Percentiles rank a stretch among this genome's conserved stretches.
Evolutionary conservation across 2,797 vertebrate species (phyloP).

Genomic region (Esox masquinongy): DNA sequence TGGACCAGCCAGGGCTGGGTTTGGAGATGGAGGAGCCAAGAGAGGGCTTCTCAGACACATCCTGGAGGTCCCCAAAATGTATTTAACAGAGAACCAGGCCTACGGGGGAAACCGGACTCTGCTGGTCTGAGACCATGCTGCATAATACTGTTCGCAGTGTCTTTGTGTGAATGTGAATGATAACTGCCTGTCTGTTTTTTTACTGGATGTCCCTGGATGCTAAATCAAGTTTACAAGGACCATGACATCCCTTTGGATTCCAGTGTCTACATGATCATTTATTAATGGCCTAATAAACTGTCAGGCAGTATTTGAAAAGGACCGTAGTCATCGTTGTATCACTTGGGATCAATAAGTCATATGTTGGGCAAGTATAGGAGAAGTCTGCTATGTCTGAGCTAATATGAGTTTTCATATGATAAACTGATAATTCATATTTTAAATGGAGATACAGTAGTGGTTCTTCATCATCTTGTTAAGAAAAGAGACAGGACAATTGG

Average conservation of each 20-base stretch:
- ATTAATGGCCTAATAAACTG: conserved; percentile 16
- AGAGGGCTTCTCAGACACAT: conserved; percentile 12
- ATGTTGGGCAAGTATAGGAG: no score
- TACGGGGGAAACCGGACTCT: conserved; percentile 33
- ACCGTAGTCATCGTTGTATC: neutral
- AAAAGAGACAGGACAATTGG: no score
- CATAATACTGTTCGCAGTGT: neutral
- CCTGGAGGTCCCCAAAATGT: conserved; percentile 45
- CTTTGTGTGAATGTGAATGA: neutral
- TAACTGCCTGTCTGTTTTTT: no score
- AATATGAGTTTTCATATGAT: no score
- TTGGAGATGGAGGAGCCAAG: conserved; percentile 1
- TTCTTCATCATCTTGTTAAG: no score
- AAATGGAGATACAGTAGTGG: no score
- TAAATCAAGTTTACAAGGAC: neutral
- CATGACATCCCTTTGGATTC: neutral
- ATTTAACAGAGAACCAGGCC: conserved; percentile 32
- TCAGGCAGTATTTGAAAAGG: conserved; percentile 16
- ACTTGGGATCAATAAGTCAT: no score
- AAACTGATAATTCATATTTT: no score
- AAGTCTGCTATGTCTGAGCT: no score
- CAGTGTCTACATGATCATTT: neutral
- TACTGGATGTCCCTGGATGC: neutral
- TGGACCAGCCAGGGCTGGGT: neutral
- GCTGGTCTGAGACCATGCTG: conserved; percentile 28